A percentile compares a stretch with the other conserved stretches of the same genome.
Evolutionary conservation across 2,797 vertebrate species (phyloP).

Genomic region (Anolis apletophallus): DNA sequence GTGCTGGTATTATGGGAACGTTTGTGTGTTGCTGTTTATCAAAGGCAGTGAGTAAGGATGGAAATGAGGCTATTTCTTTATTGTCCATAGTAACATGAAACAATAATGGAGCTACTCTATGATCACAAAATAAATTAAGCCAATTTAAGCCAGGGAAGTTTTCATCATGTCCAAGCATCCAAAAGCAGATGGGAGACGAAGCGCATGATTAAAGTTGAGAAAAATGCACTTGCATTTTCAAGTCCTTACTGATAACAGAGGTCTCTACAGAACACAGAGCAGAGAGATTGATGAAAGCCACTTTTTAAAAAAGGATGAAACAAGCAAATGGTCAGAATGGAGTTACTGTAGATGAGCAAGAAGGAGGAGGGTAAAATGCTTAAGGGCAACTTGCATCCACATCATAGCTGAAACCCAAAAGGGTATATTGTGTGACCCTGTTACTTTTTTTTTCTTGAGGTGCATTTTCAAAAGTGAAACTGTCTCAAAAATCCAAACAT

Average conservation of each 20-base stretch:
- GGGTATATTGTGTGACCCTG: not conserved
- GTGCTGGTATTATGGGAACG: slow-evolving; percentile 12
- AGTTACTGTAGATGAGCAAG: not conserved
- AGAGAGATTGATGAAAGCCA: not conserved
- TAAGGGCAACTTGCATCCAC: not conserved
- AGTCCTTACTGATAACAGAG: not conserved
- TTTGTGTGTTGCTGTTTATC: slow-evolving; percentile 11
- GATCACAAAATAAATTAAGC: slow-evolving; percentile 1
- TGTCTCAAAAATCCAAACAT: not conserved
- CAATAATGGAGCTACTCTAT: not conserved
- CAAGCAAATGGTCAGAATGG: slow-evolving; percentile 30
- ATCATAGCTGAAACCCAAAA: not conserved
- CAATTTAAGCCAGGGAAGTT: slow-evolving; percentile 25
- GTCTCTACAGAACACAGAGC: slow-evolving; percentile 9
- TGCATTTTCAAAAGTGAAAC: not conserved
- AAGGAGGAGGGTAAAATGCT: not conserved
- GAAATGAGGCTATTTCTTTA: not conserved
- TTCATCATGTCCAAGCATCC: slow-evolving; percentile 17
- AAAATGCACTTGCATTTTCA: slow-evolving; percentile 46
- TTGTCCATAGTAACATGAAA: not conserved
- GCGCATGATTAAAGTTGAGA: slow-evolving; percentile 24
- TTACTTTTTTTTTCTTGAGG: not conserved
- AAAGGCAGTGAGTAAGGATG: not conserved
- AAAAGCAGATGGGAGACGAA: slow-evolving; percentile 23
- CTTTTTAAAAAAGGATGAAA: slow-evolving; percentile 8